A percentile compares a stretch with the other conserved stretches of the same genome.
phyloP scores from a whole-genome alignment of 2,888 invertebrate species.

The Trissonchulus latispiculum region DNA sequence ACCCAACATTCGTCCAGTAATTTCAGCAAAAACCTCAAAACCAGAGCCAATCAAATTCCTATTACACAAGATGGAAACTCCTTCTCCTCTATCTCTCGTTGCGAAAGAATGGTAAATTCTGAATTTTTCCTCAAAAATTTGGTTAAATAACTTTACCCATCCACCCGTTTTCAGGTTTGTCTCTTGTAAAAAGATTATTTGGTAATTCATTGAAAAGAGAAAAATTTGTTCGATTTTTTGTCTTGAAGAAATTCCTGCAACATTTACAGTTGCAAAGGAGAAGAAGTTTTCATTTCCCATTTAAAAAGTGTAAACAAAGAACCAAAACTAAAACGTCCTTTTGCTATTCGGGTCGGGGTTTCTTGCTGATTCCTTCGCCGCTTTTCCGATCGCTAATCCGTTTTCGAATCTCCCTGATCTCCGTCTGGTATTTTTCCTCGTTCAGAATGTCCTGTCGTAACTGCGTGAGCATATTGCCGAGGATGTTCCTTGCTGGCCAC shows the following conservation, averaged over 20 bases:
- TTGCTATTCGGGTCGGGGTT: not conserved
- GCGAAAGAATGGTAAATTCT: not conserved
- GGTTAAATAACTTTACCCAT: not conserved
- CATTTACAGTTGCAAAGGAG: not conserved
- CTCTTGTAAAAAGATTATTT: not conserved
- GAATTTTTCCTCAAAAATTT: not conserved
- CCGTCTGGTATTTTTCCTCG: not conserved
- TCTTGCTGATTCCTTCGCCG: too few relatives aligned
- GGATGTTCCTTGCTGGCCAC: not conserved
- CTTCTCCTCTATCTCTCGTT: not conserved
- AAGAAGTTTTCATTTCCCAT: not conserved
- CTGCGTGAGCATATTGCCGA: not conserved
- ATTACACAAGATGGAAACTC: not conserved
- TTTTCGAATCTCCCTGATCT: too few relatives aligned
- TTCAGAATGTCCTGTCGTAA: not conserved
- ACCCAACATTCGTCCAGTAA: constrained; percentile 1
- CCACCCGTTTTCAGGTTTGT: not conserved
- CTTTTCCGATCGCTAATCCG: too few relatives aligned
- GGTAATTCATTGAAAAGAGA: not conserved
- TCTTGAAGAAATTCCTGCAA: not conserved
- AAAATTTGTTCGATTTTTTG: not conserved
- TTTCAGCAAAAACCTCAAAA: not conserved
- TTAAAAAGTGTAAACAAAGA: too few relatives aligned
- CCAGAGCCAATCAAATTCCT: not conserved
- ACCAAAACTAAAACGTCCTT: too few relatives aligned